Evolutionary conservation across 2,888 invertebrate genomes (phyloP).

Genomic region (Drosophila tanythrix): DNA sequence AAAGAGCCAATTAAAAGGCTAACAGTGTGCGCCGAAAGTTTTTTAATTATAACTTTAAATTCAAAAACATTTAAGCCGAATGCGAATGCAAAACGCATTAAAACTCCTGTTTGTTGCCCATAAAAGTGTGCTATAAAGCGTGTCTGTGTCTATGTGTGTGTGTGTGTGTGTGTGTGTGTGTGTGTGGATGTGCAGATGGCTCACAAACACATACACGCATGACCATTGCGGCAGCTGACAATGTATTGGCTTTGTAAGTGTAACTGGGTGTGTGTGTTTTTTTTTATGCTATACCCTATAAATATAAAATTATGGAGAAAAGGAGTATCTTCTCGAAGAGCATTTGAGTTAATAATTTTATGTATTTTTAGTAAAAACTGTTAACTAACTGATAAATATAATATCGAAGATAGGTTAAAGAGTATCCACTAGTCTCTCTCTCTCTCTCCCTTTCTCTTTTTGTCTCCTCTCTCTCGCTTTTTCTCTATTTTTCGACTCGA

Average conservation of each 20-base stretch:
- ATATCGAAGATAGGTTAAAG: not conserved
- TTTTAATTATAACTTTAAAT: slow-evolving; percentile 79
- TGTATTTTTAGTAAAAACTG: not conserved
- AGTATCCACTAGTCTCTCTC: not conserved
- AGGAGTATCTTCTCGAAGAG: not conserved
- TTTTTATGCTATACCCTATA: slow-evolving; percentile 16
- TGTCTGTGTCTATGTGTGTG: not conserved
- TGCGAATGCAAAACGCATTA: slow-evolving; percentile 66
- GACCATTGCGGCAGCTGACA: slow-evolving; percentile 41
- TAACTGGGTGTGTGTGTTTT: slow-evolving; percentile 3
- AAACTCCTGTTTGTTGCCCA: slow-evolving; percentile 70
- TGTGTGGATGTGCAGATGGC: not conserved
- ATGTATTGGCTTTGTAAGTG: slow-evolving; percentile 31
- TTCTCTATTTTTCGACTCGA: not conserved
- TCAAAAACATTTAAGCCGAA: slow-evolving; percentile 68
- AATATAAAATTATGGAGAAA: no score
- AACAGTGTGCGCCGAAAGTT: slow-evolving; percentile 71
- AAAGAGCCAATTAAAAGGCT: slow-evolving; percentile 76
- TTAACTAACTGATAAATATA: not conserved
- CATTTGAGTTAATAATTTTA: not conserved
- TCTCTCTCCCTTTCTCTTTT: not conserved
- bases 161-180: not conserved
- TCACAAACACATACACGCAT: slow-evolving; percentile 30
- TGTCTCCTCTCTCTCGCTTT: not conserved
- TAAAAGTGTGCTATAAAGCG: slow-evolving; percentile 70